Evolutionary conservation across 1,140 invertebrate genomes (phyloP).

Genomic region (Apis laboriosa): DNA sequence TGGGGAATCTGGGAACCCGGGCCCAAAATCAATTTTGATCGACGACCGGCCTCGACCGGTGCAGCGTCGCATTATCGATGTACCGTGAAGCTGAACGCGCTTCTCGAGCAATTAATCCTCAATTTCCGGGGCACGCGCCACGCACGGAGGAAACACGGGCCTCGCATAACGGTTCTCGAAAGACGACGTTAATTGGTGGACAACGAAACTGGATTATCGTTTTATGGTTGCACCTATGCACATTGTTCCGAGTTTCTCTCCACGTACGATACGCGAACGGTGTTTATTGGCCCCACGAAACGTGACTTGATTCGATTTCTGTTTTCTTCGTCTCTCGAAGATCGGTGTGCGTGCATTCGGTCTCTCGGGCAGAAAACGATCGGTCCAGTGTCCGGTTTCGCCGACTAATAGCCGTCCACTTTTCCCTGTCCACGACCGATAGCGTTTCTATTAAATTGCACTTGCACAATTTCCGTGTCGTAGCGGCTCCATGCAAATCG

Average conservation of each 20-base stretch:
- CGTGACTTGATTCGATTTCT: constrained; percentile 44
- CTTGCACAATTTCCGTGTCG: constrained; percentile 38
- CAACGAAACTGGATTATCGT: constrained; percentile 4
- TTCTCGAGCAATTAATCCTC: constrained; percentile 22
- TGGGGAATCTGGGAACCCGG: constrained; percentile 33
- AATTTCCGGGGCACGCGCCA: constrained; percentile 42
- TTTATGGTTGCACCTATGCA: constrained; percentile 4
- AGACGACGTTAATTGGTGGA: background rate
- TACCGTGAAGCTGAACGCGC: background rate
- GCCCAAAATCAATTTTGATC: constrained; percentile 39
- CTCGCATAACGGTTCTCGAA: background rate
- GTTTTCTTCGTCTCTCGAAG: constrained; percentile 25
- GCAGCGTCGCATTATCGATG: constrained; percentile 23
- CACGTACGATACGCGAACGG: background rate
- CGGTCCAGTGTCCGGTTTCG: constrained; percentile 34
- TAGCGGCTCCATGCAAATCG: background rate
- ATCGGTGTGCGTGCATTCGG: constrained; percentile 1
- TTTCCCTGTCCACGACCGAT: constrained; percentile 24
- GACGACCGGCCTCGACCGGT: background rate
- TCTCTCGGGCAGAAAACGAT: constrained; percentile 18
- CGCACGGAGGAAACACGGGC: background rate
- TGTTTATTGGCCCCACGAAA: constrained; percentile 39
- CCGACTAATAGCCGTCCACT: constrained; percentile 6
- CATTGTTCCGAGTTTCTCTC: constrained; percentile 24
- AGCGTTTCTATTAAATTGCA: constrained; percentile 31